Evolutionary conservation across 2,888 invertebrate genomes (phyloP).

Genomic region (Eudasyphora cyanicolor): DNA sequence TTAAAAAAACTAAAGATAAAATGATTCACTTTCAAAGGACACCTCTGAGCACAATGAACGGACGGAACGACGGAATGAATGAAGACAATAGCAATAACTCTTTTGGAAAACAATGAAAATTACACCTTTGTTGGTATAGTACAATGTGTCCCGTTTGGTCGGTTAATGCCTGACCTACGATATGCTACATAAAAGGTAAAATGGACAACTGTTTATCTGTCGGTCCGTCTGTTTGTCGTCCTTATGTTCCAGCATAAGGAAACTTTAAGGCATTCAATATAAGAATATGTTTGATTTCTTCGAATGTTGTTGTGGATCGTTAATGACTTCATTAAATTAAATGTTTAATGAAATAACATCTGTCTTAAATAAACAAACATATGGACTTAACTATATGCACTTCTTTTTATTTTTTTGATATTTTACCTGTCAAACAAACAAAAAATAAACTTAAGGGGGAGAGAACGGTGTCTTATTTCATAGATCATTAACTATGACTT

Average conservation of each 20-base stretch:
- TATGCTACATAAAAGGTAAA: neutral
- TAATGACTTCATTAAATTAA: constrained; percentile 26
- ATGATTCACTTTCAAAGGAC: neutral
- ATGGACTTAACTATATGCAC: neutral
- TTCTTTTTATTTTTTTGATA: neutral
- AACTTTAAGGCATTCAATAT: too few species aligned
- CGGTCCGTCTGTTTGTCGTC: neutral
- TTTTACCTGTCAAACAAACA: constrained; percentile 19
- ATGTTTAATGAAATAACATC: constrained; percentile 17
- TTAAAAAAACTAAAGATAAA: neutral
- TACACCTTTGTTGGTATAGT: constrained; percentile 12
- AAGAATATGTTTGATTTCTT: too few species aligned
- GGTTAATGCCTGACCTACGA: too few species aligned
- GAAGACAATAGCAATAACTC: neutral
- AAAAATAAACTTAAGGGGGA: too few species aligned
- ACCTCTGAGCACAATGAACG: neutral
- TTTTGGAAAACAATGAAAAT: neutral
- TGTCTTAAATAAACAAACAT: neutral
- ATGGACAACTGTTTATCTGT: neutral
- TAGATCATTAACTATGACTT: too few species aligned
- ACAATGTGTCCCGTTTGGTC: neutral
- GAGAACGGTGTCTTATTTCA: too few species aligned
- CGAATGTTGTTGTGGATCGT: neutral
- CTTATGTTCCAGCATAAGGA: neutral
- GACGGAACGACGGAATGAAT: too few species aligned